A percentile compares a stretch with the other conserved stretches of the same genome.
These are phyloP conservation scores for Cephus pygmeus DNA, from an alignment of 2,888 invertebrate genomes.

Conservation along the genomic window DNA sequence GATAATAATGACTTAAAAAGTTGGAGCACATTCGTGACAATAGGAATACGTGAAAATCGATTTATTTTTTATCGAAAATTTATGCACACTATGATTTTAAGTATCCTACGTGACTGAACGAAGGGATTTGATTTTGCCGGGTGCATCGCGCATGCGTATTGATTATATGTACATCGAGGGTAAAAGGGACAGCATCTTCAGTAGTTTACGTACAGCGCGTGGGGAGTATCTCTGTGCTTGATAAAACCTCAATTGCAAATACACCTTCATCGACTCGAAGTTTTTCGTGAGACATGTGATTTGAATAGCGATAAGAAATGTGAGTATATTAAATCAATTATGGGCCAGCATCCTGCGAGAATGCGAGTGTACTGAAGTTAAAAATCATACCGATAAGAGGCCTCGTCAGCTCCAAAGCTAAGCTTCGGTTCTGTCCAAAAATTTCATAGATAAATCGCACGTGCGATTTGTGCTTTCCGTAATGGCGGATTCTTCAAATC, in stretches of 20 bases:
- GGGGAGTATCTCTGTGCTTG: background rate
- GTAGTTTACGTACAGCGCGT: background rate
- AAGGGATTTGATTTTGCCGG: background rate
- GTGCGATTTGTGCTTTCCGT: background rate
- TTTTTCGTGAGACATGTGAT: background rate
- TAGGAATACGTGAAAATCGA: background rate
- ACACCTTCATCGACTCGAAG: background rate
- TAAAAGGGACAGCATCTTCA: background rate
- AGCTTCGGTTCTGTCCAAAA: background rate
- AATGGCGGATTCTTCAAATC: background rate
- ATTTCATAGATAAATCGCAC: background rate
- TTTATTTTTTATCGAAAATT: background rate
- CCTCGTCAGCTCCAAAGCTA: background rate
- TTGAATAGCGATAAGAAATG: background rate
- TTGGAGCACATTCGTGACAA: background rate
- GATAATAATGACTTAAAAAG: background rate
- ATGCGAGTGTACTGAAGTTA: background rate
- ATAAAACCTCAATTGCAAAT: background rate
- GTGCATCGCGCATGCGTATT: slow-evolving; percentile 1
- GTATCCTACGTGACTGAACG: background rate
- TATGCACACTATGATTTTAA: background rate
- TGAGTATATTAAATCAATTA: background rate
- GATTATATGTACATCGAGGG: background rate
- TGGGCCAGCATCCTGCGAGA: background rate
- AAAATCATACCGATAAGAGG: background rate